Percentiles rank a stretch among this genome's conserved stretches.
These are phyloP conservation scores for Diaperis boleti DNA, from an alignment of 2,888 invertebrate genomes.

Conservation along the genomic window DNA sequence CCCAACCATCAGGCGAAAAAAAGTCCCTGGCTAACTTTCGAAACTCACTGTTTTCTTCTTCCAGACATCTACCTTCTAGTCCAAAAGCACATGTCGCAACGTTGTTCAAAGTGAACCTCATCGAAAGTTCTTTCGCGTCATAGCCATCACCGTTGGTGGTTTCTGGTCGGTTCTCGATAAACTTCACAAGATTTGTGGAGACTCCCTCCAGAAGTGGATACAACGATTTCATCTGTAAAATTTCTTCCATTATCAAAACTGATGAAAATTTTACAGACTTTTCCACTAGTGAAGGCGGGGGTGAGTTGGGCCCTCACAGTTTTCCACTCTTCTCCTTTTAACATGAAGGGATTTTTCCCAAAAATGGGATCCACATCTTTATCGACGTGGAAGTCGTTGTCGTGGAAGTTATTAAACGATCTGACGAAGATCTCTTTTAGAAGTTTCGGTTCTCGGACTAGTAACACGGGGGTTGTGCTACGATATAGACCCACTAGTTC, in stretches of 20 bases:
- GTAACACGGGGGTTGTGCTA: conserved; percentile 54
- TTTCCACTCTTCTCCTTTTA: conserved; percentile 68
- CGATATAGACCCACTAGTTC: conserved; percentile 50
- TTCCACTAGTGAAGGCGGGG: conserved; percentile 67
- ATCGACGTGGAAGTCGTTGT: conserved; percentile 61
- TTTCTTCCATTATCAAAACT: not conserved
- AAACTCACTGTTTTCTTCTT: conserved; percentile 52
- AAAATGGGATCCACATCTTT: conserved; percentile 66
- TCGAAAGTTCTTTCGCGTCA: conserved; percentile 62
- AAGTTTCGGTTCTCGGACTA: conserved; percentile 60
- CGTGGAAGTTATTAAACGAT: conserved; percentile 61
- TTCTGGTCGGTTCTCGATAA: conserved; percentile 59
- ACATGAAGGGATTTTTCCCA: conserved; percentile 66
- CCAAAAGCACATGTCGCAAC: conserved; percentile 67
- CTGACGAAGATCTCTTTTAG: conserved; percentile 58
- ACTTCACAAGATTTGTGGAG: conserved; percentile 63
- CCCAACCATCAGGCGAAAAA: conserved; percentile 34
- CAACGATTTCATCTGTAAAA: conserved; percentile 65
- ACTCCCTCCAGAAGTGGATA: conserved; percentile 67
- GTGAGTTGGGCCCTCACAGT: conserved; percentile 66
- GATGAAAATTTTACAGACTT: conserved; percentile 53
- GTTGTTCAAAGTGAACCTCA: conserved; percentile 61
- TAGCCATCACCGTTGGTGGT: conserved; percentile 54
- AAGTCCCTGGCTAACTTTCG: conserved; percentile 49
- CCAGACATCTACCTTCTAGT: conserved; percentile 64